Evolutionary conservation across 2,888 invertebrate genomes (phyloP), one percentile per base, ranked within the genome.

Genomic region (Oxystoma pomonae): DNA sequence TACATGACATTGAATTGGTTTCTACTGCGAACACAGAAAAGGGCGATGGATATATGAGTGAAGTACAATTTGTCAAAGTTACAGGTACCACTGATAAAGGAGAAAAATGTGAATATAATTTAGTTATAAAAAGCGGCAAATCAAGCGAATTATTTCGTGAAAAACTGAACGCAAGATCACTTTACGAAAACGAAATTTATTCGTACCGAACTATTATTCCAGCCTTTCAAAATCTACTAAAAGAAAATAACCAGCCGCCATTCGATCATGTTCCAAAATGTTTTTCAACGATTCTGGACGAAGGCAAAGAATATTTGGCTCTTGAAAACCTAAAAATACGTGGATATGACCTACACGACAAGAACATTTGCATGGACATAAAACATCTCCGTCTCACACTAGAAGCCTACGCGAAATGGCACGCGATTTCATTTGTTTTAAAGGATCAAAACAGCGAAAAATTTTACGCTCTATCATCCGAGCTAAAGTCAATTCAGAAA

Each of bases 391-490:
- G 12, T 7, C 35, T 35, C 35, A 35, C 35, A 35, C 19, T 53
- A 19, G 7, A 53, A 53, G n/a, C 53, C 19, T 53, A 53, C 53
- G 53, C 17, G n/a, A 53, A 53, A 53, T 53, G 53, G 53, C 53
- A 53, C n/a, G 53, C 53, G 5, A 9, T 53, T 5, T 53, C 53
- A 3, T 53, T 53, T 19, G 53, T 19, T 16, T 17, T 53, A 19
- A 16, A 19, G 7, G 53, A 53, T 53, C 53, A 53, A 19, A 53
- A 53, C 7, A n/a, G n/a, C 5, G 35, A 3, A 7, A 35, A 35
- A 35, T 35, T 35, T 35, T 7, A 35, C 5, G 35, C 3, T 3
- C 3, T 35, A 35, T 7, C 35, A 3, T 7, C 35, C 3, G 12
- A 35, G 12, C 12, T 35, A 7, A 35, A 35, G 3, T 5, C 5